These are phyloP conservation scores for Drosophila lacertosa DNA, from an alignment of 1,140 invertebrate genomes.

Conservation along the genomic window DNA sequence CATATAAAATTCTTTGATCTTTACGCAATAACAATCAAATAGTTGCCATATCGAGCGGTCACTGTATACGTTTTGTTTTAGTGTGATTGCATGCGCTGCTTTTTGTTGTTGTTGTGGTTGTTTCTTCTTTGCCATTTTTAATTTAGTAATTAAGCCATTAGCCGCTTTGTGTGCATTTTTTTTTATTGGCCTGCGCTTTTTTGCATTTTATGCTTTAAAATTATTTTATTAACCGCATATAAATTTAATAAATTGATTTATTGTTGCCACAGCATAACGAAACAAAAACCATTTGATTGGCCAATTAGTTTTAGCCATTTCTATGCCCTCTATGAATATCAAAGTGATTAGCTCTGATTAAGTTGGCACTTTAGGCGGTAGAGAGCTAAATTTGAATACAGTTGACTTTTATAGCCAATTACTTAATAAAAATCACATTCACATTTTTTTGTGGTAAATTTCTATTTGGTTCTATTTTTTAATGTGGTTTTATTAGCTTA, in stretches of 20 bases:
- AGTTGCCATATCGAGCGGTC: too few species aligned
- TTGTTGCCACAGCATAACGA: slow-evolving; percentile 37
- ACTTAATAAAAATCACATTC: too few species aligned
- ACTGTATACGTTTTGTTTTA: slow-evolving; percentile 1
- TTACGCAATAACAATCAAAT: too few species aligned
- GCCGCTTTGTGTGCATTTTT: slow-evolving; percentile 30
- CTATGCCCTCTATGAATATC: background rate
- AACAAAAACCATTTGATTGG: slow-evolving; percentile 41
- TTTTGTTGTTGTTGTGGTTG: slow-evolving; percentile 20
- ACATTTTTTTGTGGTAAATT: too few species aligned
- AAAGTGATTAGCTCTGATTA: background rate
- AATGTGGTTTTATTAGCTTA: too few species aligned
- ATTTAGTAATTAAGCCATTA: slow-evolving; percentile 78
- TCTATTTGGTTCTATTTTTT: too few species aligned
- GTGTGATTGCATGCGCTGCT: slow-evolving; percentile 27
- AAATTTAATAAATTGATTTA: slow-evolving; percentile 81
- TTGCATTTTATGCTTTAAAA: slow-evolving; percentile 72
- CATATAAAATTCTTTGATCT: too few species aligned
- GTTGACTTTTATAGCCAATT: background rate
- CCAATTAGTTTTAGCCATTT: slow-evolving; percentile 41
- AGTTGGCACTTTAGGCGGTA: background rate
- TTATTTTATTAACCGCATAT: slow-evolving; percentile 76
- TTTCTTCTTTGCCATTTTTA: slow-evolving; percentile 50
- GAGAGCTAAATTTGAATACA: background rate
- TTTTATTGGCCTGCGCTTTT: slow-evolving; percentile 27